Evolutionary conservation across 2,113 vertebrate species (phyloP).

Genomic region (Eulemur macaco): DNA sequence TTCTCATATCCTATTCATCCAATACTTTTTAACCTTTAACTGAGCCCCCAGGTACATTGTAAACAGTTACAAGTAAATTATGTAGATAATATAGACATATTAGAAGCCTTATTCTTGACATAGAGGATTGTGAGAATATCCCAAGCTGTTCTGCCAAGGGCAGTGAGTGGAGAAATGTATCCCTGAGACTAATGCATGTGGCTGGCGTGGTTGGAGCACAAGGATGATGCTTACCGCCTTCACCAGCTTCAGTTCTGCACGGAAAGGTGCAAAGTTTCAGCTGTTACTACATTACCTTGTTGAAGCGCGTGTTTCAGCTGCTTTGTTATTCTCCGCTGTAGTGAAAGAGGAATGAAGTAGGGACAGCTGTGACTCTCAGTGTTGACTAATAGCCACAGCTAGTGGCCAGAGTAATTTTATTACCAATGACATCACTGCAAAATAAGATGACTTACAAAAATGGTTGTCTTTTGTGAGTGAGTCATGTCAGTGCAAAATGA

Average conservation of each 20-base stretch:
- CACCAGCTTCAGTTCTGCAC: neutral
- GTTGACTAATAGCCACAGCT: neutral
- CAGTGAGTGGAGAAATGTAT: neutral
- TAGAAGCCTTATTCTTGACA: neutral
- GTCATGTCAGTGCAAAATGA: neutral
- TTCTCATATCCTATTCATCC: neutral
- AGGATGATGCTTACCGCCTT: neutral
- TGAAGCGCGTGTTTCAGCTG: neutral
- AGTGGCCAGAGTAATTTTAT: neutral
- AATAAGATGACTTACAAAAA: neutral
- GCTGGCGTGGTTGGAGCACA: fast-evolving
- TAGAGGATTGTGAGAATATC: neutral
- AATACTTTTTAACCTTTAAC: neutral
- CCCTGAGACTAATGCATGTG: neutral
- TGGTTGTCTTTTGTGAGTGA: neutral
- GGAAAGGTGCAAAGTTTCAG: neutral
- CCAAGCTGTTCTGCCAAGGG: neutral
- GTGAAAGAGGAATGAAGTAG: neutral
- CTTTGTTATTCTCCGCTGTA: neutral
- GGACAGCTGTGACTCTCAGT: neutral
- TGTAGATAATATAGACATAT: neutral
- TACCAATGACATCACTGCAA: neutral
- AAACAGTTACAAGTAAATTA: neutral
- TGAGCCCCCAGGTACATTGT: neutral
- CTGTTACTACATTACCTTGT: neutral